phyloP scores from a whole-genome alignment of 2,888 invertebrate species.

The Chloroclystis v-ata region DNA sequence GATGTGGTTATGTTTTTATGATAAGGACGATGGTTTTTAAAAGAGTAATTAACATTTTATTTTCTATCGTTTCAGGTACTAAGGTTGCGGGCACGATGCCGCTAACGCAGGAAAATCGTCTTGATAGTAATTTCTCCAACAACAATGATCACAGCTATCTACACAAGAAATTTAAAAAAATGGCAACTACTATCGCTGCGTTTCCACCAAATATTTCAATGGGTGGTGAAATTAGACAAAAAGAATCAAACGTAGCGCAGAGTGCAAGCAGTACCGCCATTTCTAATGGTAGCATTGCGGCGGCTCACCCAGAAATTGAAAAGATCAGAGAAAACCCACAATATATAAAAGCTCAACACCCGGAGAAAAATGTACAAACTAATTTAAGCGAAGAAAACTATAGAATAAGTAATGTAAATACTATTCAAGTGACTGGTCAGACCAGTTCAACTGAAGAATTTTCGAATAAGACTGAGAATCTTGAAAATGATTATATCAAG shows the following conservation, averaged over 20 bases:
- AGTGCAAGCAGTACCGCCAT: slow-evolving; percentile 55
- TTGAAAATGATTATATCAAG: slow-evolving; percentile 74
- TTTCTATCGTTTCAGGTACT: slow-evolving; percentile 58
- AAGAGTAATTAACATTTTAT: background rate
- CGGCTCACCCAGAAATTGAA: slow-evolving; percentile 70
- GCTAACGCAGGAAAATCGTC: slow-evolving; percentile 72
- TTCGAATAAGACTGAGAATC: slow-evolving; percentile 76
- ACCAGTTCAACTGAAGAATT: slow-evolving; percentile 75
- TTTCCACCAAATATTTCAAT: slow-evolving; percentile 55
- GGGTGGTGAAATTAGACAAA: slow-evolving; percentile 53
- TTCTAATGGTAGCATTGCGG: slow-evolving; percentile 68
- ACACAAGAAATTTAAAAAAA: slow-evolving; percentile 95
- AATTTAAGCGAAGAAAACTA: slow-evolving; percentile 67
- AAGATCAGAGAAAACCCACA: slow-evolving; percentile 60
- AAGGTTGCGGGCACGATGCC: slow-evolving; percentile 68
- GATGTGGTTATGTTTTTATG: background rate
- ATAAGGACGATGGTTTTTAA: background rate
- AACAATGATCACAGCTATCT: slow-evolving; percentile 86
- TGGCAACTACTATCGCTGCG: slow-evolving; percentile 80
- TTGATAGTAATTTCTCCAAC: slow-evolving; percentile 69
- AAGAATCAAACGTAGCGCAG: slow-evolving; percentile 51
- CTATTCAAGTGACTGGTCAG: slow-evolving; percentile 73
- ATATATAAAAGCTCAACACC: slow-evolving; percentile 42
- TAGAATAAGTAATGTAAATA: slow-evolving; percentile 73
- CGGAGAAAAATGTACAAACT: slow-evolving; percentile 76